Base-by-base conservation (phyloP, 1,140 invertebrate species). In the Chlorops oryzae region DNA sequence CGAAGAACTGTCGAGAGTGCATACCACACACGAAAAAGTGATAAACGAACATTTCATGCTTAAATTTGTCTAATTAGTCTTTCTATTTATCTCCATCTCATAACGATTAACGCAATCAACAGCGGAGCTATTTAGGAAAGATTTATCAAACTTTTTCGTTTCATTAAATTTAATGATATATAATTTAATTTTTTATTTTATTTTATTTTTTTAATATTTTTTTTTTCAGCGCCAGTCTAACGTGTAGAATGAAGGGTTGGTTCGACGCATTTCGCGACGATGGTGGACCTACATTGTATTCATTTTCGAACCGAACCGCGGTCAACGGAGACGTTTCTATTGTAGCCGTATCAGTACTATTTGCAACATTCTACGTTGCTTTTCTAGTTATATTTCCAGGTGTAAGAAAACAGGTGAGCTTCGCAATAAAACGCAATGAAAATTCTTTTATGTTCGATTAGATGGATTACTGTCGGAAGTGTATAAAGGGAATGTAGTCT, bases 341-440 rank as follows among this genome's bases (percentile, higher is more conserved):
- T 52, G 84, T 94, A 58, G 84, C 88, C 34, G 82, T 95, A 44
- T 86, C 90, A 45, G 79, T 95, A 37, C 79, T 92, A 37, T 95
- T 95, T 72, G 81, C 84, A 59, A 94, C 92, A 46, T 76, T 94
- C 51, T 96, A 92, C 74, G 74, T 93, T 39, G 92, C 92, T 23
- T 93, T 96, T 73, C 80, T 96, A 52, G 85, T 94, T 59, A 88
- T 97, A 58, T 91, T 96, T 73, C 93, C 93, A 32, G 94, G 93
- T 50, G 89, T 97, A 57, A 79, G 92, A 55, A 96, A 93, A 77
- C 90, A 96, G 84, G 93, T 95, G 74, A 78, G 75, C 45, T 25
- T 23, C 24, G n/a, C 7, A 32, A 32, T 32, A 32, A 32, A 32
- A n/a, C n/a, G n/a, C n/a, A n/a, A n/a, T n/a, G n/a, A n/a, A n/a